Evolutionary conservation across 2,797 vertebrate species (phyloP).

Genomic region (Pyrrhura leucotis): DNA sequence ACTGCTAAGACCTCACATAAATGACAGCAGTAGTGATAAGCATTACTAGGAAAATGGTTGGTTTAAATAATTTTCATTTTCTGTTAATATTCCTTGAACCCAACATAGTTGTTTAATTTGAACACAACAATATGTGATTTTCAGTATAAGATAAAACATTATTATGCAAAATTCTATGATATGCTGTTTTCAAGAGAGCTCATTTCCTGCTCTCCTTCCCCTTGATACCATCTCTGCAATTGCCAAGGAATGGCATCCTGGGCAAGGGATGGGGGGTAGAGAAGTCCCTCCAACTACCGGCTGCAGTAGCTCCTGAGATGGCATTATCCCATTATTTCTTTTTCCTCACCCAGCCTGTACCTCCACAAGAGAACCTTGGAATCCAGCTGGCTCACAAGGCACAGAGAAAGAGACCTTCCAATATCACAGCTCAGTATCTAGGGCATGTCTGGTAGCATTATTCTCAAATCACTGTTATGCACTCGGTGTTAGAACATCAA

Average conservation of each 20-base stretch:
- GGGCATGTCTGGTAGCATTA: slow-evolving; percentile 7
- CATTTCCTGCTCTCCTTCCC: background rate
- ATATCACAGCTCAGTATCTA: background rate
- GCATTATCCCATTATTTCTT: background rate
- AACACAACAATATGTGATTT: background rate
- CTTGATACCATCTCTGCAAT: background rate
- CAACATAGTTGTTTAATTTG: background rate
- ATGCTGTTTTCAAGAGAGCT: background rate
- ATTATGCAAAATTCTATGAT: background rate
- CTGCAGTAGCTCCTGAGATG: background rate
- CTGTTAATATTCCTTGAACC: background rate
- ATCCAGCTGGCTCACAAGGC: background rate
- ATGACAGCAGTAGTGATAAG: background rate
- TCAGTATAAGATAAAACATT: background rate
- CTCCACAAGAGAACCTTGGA: background rate
- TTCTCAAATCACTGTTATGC: slow-evolving; percentile 1
- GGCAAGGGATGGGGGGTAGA: background rate
- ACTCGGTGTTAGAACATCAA: background rate
- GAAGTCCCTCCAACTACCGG: background rate
- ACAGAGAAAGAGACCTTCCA: background rate
- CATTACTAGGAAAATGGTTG: background rate
- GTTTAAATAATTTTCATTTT: background rate
- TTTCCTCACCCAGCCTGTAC: background rate
- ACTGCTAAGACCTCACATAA: background rate
- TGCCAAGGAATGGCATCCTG: background rate